A percentile compares a stretch with the other conserved stretches of the same genome.
Conservation (phyloP, 2,888 invertebrate species). For the Ochropacha duplaris region DNA sequence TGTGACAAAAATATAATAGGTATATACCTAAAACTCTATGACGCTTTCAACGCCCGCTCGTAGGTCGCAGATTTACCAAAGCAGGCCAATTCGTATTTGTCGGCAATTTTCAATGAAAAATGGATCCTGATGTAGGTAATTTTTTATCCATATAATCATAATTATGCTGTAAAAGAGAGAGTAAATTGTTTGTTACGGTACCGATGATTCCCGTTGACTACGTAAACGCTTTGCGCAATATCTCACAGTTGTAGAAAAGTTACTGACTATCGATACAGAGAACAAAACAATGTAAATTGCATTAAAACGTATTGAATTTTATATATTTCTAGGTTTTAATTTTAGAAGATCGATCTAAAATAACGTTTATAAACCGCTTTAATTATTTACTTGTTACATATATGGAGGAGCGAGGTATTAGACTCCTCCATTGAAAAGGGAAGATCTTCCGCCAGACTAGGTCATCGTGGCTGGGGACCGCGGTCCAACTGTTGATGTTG, state of each 20-base stretch:
- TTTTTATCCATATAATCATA: conserved; percentile 37
- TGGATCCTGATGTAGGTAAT: conserved; percentile 40
- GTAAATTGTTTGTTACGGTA: conserved; percentile 58
- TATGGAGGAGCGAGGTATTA: too few relatives aligned
- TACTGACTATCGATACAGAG: background rate
- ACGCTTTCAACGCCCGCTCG: too few relatives aligned
- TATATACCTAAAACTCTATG: too few relatives aligned
- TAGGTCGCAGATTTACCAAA: too few relatives aligned
- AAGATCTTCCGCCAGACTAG: too few relatives aligned
- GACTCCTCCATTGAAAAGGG: too few relatives aligned
- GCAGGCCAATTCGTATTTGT: background rate
- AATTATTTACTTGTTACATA: too few relatives aligned
- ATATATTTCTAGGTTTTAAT: background rate
- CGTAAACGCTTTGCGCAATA: conserved; percentile 45
- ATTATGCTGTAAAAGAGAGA: conserved; percentile 48
- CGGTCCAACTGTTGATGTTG: too few relatives aligned
- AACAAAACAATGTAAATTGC: background rate
- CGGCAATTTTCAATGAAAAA: background rate
- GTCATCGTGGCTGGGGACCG: too few relatives aligned
- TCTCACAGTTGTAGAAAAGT: conserved; percentile 27
- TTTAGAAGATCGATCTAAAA: too few relatives aligned
- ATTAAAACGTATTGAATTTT: background rate
- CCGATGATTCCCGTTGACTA: conserved; percentile 23
- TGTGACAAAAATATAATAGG: background rate
- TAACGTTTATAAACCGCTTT: too few relatives aligned